phyloP scores from a whole-genome alignment of 2,888 invertebrate genomes.

The Horisme vitalbata region DNA sequence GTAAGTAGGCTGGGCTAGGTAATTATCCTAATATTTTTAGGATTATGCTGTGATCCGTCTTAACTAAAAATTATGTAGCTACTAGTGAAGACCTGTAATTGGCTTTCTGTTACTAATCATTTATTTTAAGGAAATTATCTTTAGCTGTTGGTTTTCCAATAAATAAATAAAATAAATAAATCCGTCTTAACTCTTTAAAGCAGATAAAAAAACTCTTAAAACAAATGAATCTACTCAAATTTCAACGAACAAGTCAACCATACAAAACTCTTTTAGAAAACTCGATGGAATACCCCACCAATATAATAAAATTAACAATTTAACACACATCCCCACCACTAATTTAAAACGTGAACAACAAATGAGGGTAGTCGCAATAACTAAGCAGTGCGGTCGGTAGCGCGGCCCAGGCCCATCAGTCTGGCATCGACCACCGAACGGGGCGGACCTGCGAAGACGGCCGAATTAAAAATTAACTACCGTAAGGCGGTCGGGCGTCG shows the following conservation, averaged over 20 bases:
- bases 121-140: too few relatives aligned
- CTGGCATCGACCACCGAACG: conserved; percentile 63
- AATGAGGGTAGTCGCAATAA: conserved; percentile 78
- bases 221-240: background rate
- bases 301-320: conserved; percentile 46
- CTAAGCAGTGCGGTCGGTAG: conserved; percentile 68
- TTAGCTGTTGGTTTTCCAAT: too few relatives aligned
- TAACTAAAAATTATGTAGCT: too few relatives aligned
- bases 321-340: conserved; percentile 46
- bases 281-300: conserved; percentile 18
- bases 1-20: too few relatives aligned
- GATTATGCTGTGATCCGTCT: too few relatives aligned
- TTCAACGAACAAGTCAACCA: too few relatives aligned
- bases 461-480: conserved; percentile 74
- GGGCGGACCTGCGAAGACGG: conserved; percentile 59
- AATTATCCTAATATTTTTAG: too few relatives aligned
- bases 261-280: background rate
- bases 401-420: conserved; percentile 65
- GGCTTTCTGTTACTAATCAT: too few relatives aligned
- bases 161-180: too few relatives aligned
- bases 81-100: too few relatives aligned
- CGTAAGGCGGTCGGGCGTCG: conserved; percentile 48
- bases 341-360: conserved; percentile 72
- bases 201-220: too few relatives aligned
- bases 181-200: too few relatives aligned